A percentile compares a stretch with the other conserved stretches of the same genome.
phyloP scores from a whole-genome alignment of 2,797 vertebrate species.

The Chaunax sp. region DNA sequence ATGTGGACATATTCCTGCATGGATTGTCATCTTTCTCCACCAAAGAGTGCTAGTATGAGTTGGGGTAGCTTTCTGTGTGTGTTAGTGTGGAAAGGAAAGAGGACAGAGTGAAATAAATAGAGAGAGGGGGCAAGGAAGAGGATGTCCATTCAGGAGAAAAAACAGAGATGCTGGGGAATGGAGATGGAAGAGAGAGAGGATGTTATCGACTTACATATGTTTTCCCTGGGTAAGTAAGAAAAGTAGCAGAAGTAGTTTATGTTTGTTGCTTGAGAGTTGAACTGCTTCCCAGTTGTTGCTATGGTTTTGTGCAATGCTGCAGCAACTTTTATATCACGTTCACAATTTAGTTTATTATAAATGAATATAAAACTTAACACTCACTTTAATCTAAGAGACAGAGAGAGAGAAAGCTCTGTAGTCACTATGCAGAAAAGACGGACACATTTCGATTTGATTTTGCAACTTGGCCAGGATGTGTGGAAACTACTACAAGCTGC shows the following conservation, averaged over 20 bases:
- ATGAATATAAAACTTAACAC: conserved; percentile 29
- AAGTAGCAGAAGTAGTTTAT: conserved; percentile 21
- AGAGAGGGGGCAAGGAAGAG: background rate
- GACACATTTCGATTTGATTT: conserved; percentile 1
- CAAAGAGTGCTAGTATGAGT: conserved; percentile 56
- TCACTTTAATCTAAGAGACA: conserved; percentile 19
- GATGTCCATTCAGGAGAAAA: no score
- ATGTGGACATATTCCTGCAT: conserved; percentile 69
- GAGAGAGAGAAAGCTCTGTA: conserved; percentile 35
- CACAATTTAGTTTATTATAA: conserved; percentile 64
- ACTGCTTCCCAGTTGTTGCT: conserved; percentile 21
- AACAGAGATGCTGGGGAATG: background rate
- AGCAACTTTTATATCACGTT: conserved; percentile 41
- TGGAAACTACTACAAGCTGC: background rate
- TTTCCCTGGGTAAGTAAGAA: conserved; percentile 66
- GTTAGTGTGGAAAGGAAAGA: background rate
- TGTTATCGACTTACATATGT: conserved; percentile 41
- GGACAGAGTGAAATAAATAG: conserved; percentile 22
- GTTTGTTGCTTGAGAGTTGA: conserved; percentile 24
- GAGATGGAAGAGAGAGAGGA: conserved; percentile 10
- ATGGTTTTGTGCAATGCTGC: conserved; percentile 33
- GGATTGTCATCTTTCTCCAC: conserved; percentile 73
- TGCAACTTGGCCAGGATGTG: background rate
- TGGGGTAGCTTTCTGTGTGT: conserved; percentile 11
- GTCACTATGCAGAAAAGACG: conserved; percentile 17